These are phyloP conservation scores for Pelecanus crispus DNA, from an alignment of 2,113 vertebrate species.

Conservation along the genomic window DNA sequence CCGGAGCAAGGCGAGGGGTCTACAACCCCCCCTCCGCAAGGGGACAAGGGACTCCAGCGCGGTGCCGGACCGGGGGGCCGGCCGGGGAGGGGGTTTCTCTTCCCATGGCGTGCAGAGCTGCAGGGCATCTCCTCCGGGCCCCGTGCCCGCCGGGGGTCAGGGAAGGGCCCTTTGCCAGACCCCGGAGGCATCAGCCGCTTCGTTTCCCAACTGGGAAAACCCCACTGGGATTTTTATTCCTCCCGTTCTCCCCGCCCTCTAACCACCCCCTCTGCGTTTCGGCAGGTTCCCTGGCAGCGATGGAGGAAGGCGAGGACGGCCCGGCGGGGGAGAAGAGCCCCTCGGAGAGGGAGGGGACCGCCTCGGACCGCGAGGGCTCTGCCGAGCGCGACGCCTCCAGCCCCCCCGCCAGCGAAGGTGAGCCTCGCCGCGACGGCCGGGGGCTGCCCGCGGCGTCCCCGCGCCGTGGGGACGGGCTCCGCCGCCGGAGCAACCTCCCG, in stretches of 20 bases:
- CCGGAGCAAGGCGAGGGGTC: accelerated
- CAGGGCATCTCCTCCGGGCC: neutral
- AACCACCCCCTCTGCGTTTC: neutral
- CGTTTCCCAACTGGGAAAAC: neutral
- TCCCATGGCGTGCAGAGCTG: accelerated
- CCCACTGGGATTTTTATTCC: neutral
- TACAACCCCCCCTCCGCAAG: no score
- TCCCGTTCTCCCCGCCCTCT: accelerated
- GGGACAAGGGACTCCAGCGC: neutral
- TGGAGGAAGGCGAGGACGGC: slow-evolving; percentile 80
- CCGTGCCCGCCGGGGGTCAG: accelerated
- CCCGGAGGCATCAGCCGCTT: accelerated
- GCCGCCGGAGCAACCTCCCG: neutral
- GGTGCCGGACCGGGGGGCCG: neutral
- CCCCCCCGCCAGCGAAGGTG: slow-evolving; percentile 78
- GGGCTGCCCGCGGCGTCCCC: neutral
- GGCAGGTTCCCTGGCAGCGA: slow-evolving; percentile 86
- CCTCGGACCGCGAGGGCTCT: slow-evolving; percentile 75
- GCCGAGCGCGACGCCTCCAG: slow-evolving; percentile 72
- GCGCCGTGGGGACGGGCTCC: accelerated
- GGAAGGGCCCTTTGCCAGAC: neutral
- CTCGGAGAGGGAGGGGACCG: slow-evolving; percentile 72
- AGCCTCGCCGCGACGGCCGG: neutral
- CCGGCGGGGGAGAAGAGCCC: slow-evolving; percentile 65
- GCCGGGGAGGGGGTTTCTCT: neutral